Base-by-base conservation (phyloP, 2,797 vertebrate genomes). In the Xyrichtys novacula region DNA sequence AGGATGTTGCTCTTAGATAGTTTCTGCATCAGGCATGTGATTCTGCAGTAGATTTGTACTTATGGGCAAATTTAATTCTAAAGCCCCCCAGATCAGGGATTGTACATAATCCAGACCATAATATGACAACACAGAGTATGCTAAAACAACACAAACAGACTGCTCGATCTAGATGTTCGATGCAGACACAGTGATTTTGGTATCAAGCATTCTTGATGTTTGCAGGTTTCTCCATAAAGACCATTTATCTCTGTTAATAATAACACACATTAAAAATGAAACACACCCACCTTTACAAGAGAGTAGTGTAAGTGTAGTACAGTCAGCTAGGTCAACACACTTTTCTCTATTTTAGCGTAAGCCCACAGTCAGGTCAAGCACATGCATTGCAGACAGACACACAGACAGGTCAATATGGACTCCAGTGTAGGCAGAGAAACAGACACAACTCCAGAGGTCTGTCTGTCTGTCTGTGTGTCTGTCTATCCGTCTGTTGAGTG, bases 401-500 rank as follows among this genome's bases (percentile, higher is more conserved):
- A 94, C 93, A 94, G 93, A 94, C 93, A 93, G 91, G 93, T 93
- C 81, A 85, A 79, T 81, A 65, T 89, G 85, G 87, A 86, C 85
- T 70, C 74, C 81, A 93, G 91, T 73, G 88, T 91, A 94, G 93
- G 88, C 90, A 90, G 91, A 90, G 83, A 87, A 92, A 90, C 92
- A 93, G 92, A 93, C 93, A 90, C 90, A 90, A 83, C 86, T 92
- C 66, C 88, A 90, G 88, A 92, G 87, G 91, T 94, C 94, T 94
- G 94, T 95, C 93, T 93, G 92, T 93, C 91, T 94, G 94, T 94
- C 93, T 94, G 93, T 94, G 90, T 93, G 93, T 95, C 93, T 93
- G 91, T 93, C 88, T 86, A 88, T 93, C 70, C 88, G 93, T 94
- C 92, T 92, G 78, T 92, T 85, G 46, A 49, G 72, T 66, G 83